A percentile compares a stretch with the other conserved stretches of the same genome.
Conservation (phyloP, 1,140 invertebrate species). For the Tenebrio molitor region DNA sequence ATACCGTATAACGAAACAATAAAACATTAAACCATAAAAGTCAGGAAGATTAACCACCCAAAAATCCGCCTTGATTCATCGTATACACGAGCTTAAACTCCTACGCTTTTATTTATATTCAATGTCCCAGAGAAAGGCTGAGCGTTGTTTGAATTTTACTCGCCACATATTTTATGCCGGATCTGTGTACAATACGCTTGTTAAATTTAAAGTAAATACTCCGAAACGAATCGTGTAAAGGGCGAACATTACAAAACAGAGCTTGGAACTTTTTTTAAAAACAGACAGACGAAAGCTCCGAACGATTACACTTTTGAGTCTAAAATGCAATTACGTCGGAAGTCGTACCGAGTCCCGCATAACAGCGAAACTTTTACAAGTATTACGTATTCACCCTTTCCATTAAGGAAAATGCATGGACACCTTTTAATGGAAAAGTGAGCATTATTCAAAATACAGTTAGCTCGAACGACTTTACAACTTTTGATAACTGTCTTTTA, state of each 20-base stretch:
- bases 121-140: conserved; percentile 36
- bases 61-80: conserved; percentile 42
- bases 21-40: conserved; percentile 45
- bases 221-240: conserved; percentile 21
- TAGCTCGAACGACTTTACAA: conserved; percentile 17
- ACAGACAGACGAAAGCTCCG: conserved; percentile 20
- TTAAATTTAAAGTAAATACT: conserved; percentile 41
- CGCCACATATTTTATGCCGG: conserved; percentile 39
- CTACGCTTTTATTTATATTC: conserved; percentile 45
- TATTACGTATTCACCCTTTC: conserved; percentile 51
- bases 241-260: background rate
- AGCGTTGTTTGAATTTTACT: conserved; percentile 39
- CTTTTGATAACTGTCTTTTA: conserved; percentile 29
- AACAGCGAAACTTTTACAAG: conserved; percentile 48
- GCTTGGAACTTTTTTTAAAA: conserved; percentile 29
- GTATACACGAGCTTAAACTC: conserved; percentile 43
- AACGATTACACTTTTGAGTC: conserved; percentile 42
- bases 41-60: conserved; percentile 43
- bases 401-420: conserved; percentile 43
- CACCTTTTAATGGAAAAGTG: conserved; percentile 37
- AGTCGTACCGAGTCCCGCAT: conserved; percentile 37
- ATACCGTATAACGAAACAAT: conserved; percentile 15
- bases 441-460: conserved; percentile 11
- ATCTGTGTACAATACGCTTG: conserved; percentile 38
- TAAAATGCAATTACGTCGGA: conserved; percentile 37